Evolutionary conservation across 2,113 vertebrate genomes (phyloP).

Genomic region (Tachuris rubrigastra): DNA sequence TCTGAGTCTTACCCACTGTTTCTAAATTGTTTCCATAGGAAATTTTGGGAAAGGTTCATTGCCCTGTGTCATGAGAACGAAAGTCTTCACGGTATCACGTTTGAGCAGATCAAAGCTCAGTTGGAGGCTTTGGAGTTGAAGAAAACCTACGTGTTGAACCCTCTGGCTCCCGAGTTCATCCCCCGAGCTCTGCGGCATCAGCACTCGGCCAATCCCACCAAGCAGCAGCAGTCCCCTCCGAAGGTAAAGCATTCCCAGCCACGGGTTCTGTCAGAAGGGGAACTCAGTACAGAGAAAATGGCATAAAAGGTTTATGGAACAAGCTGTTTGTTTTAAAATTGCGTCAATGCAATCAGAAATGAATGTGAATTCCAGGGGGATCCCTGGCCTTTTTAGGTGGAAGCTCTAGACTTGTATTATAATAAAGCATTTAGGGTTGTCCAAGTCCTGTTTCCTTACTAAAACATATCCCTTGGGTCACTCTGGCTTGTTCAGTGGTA

Average conservation of each 20-base stretch:
- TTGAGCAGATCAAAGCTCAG: conserved; percentile 97
- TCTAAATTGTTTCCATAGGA: conserved; percentile 76
- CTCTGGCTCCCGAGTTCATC: conserved; percentile 96
- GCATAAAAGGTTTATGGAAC: background rate
- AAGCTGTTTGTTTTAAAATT: background rate
- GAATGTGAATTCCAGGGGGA: background rate
- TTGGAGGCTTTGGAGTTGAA: conserved; percentile 97
- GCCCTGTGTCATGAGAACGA: conserved; percentile 93
- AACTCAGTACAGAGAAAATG: background rate
- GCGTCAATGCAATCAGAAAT: background rate
- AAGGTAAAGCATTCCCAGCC: conserved; percentile 78
- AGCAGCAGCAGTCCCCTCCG: conserved; percentile 91
- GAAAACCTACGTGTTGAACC: conserved; percentile 98
- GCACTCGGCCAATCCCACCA: conserved; percentile 77
- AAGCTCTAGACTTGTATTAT: background rate
- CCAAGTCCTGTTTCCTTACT: background rate
- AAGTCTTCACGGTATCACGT: conserved; percentile 97
- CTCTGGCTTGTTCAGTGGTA: background rate
- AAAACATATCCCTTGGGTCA: background rate
- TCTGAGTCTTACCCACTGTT: background rate
- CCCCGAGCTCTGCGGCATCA: conserved; percentile 90
- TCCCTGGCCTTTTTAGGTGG: background rate
- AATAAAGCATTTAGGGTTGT: background rate
- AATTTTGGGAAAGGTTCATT: conserved; percentile 99
- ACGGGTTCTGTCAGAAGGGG: background rate